Evolutionary conservation across 2,797 vertebrate genomes (phyloP).

Genomic region (Sardinella longiceps): DNA sequence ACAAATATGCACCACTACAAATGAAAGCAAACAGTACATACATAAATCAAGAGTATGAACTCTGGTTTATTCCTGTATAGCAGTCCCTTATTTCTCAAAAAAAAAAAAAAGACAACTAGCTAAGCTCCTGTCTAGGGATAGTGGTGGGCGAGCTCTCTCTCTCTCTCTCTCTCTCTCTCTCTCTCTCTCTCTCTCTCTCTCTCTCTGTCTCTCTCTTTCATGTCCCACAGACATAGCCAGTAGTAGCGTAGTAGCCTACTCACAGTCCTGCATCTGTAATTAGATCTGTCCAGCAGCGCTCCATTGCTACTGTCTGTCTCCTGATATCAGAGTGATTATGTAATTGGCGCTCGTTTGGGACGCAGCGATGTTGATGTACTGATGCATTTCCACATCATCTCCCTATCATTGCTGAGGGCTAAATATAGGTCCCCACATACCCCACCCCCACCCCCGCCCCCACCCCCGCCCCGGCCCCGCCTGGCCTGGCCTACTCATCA

Average conservation of each 20-base stretch:
- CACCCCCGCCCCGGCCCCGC: background rate
- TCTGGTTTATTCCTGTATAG: background rate
- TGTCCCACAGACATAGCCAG: background rate
- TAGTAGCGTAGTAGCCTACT: slow-evolving; percentile 9
- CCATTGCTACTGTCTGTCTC: background rate
- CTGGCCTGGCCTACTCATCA: background rate
- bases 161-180: background rate
- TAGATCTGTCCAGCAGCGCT: background rate
- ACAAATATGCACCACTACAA: background rate
- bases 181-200: background rate
- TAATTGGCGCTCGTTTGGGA: slow-evolving; percentile 30
- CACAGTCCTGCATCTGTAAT: background rate
- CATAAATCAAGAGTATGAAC: too few relatives aligned
- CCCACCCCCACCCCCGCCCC: background rate
- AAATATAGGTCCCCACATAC: too few relatives aligned
- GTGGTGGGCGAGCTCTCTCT: background rate
- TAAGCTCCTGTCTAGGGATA: background rate
- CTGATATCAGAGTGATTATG: slow-evolving; percentile 39
- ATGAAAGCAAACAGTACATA: background rate
- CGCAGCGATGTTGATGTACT: background rate
- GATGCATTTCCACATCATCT: slow-evolving; percentile 29
- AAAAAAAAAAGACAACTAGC: too few relatives aligned
- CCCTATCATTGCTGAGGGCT: slow-evolving; percentile 32
- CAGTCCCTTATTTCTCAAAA: background rate
- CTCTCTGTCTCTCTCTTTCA: background rate